Evolutionary conservation across 2,113 vertebrate genomes (phyloP), one percentile per base, ranked within the genome.

Genomic region (Tupaia chinensis): DNA sequence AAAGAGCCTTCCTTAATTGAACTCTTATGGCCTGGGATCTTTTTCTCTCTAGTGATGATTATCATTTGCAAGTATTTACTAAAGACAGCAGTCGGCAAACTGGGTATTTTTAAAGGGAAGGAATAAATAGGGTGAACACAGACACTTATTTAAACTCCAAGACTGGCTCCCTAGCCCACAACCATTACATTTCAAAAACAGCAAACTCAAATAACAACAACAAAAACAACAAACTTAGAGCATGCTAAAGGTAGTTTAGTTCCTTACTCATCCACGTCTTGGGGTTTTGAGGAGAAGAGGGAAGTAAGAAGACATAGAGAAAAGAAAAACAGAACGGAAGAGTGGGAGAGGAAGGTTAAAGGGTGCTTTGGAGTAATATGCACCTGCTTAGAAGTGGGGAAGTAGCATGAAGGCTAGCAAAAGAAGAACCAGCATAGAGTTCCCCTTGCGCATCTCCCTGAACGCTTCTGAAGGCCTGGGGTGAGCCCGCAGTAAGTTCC

Each of bases 311-410:
- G 94, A 84, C 44, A 5, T 93, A 79, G 93, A 88, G 66, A 88
- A 60, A 73, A 95, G 95, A 92, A 96, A 89, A 90, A 77, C 60
- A 96, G 93, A 87, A 92, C 32, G 88, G 93, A 91, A 92, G 88
- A 96, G 72, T 29, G 10, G 69, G 84, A 92, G 72, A 96, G 94
- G 83, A 96, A 93, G 95, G 96, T 80, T 34, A 93, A 93, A 82
- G 79, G n/a, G n/a, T 82, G 87, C 72, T 83, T 68, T 90, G 97
- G 86, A 89, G 94, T 34, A 17, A 53, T 5, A 34, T 13, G 92
- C 95, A 95, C 95, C 96, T 96, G 94, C 29, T 65, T n/a, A n/a
- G 78, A 96, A 63, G 91, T 34, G 73, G 68, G 94, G 96, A 95
- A 96, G 93, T 96, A 63, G 70, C 76, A 76, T 2, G 1, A 66